A percentile compares a stretch with the other conserved stretches of the same genome.
These are phyloP conservation scores for Motacilla alba DNA, from an alignment of 2,113 vertebrate genomes.

Conservation along the genomic window DNA sequence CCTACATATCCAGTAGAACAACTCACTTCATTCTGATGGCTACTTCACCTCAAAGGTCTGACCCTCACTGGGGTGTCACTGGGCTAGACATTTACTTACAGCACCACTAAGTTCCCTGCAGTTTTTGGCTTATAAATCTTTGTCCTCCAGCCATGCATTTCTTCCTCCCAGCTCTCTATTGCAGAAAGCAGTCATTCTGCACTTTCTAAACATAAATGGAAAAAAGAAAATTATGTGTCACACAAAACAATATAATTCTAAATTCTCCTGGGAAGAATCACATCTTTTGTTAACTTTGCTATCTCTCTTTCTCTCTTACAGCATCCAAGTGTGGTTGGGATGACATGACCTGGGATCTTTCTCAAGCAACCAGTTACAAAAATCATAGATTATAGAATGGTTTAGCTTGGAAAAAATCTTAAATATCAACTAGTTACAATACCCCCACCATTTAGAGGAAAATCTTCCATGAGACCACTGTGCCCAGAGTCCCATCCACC, in stretches of 20 bases:
- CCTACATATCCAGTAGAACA: not conserved
- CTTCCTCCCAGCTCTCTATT: not conserved
- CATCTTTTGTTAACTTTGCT: not conserved
- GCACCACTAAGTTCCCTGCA: not conserved
- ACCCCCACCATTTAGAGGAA: not conserved
- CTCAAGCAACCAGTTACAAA: not conserved
- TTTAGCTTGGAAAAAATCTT: not conserved
- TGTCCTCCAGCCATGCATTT: not conserved
- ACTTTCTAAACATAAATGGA: not conserved
- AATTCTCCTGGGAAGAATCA: not conserved
- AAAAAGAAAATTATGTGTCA: not conserved
- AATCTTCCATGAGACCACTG: not conserved
- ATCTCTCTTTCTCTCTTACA: not conserved
- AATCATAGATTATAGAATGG: not conserved
- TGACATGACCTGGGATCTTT: not conserved
- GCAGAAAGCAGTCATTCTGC: not conserved
- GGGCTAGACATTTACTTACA: not conserved
- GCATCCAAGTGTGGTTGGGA: not conserved
- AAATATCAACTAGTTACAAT: not conserved
- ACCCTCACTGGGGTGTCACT: not conserved
- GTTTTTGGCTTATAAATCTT: not conserved
- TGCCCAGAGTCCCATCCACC: not conserved
- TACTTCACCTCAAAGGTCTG: conserved; percentile 8
- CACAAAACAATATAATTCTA: not conserved
- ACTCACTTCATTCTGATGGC: not conserved